A percentile compares a stretch with the other conserved stretches of the same genome.
Evolutionary conservation across 1,140 invertebrate genomes (phyloP).

Genomic region (Bombyx mandarina): DNA sequence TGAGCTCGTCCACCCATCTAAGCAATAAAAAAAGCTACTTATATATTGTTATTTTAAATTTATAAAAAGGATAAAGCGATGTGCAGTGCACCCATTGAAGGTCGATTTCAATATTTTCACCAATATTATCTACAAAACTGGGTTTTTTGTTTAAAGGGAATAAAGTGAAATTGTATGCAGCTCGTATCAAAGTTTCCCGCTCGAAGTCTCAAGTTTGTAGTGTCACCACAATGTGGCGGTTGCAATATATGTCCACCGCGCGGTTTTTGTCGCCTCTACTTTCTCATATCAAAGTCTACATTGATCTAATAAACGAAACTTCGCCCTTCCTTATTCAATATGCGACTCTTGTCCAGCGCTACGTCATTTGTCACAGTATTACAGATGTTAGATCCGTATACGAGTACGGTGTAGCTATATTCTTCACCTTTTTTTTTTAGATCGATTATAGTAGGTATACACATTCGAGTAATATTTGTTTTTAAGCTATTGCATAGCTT

Average conservation of each 20-base stretch:
- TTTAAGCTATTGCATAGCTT: no score
- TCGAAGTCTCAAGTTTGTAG: slow-evolving; percentile 44
- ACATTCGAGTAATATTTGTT: no score
- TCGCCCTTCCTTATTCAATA: slow-evolving; percentile 54
- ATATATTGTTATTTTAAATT: no score
- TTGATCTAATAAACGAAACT: slow-evolving; percentile 66
- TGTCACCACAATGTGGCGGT: slow-evolving; percentile 44
- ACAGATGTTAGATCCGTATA: slow-evolving; percentile 1
- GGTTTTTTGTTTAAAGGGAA: neutral
- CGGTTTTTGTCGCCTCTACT: slow-evolving; percentile 58
- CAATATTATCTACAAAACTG: neutral
- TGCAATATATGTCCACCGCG: slow-evolving; percentile 51
- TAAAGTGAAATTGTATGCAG: slow-evolving; percentile 41
- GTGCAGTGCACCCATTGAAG: no score
- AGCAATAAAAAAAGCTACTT: no score
- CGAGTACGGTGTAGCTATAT: neutral
- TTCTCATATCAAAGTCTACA: slow-evolving; percentile 63
- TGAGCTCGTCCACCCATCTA: no score
- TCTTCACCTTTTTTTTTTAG: neutral
- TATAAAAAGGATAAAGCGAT: no score
- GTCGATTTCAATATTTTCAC: neutral
- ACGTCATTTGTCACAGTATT: slow-evolving; percentile 34
- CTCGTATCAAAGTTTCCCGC: slow-evolving; percentile 28
- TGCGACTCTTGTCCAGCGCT: slow-evolving; percentile 46
- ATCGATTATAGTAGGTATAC: no score